These are phyloP conservation scores for Sylvilagus bachmani DNA, from an alignment of 2,113 vertebrate genomes.

Conservation along the genomic window DNA sequence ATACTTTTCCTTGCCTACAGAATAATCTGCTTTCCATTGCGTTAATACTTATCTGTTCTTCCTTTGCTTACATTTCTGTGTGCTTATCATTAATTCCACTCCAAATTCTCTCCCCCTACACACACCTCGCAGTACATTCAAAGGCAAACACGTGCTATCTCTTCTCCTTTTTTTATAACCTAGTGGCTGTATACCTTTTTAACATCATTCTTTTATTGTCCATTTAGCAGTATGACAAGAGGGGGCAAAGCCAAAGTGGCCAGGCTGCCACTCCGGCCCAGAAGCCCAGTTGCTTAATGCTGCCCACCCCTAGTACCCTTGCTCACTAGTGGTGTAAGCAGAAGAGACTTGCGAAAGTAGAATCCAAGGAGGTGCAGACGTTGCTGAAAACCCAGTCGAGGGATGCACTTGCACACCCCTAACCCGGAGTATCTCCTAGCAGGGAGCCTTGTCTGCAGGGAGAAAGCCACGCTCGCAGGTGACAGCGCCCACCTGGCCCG, in stretches of 20 bases:
- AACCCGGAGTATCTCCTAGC: not conserved
- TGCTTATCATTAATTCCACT: not conserved
- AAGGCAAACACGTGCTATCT: not conserved
- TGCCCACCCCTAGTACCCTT: not conserved
- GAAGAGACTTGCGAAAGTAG: not conserved
- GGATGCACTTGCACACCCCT: not conserved
- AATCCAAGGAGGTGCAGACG: not conserved
- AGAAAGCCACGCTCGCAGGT: not conserved
- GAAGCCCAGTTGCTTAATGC: not conserved
- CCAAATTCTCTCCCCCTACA: not conserved
- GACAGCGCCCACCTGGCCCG: rapidly evolving
- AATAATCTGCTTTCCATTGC: conserved; percentile 6
- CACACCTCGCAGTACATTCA: not conserved
- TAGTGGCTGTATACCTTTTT: not conserved
- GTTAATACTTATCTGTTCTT: not conserved
- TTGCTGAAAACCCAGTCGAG: not conserved
- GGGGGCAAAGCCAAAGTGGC: not conserved
- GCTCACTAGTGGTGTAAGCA: too few species aligned
- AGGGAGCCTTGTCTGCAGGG: not conserved
- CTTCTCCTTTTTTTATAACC: not conserved
- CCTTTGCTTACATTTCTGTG: not conserved
- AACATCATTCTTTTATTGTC: not conserved
- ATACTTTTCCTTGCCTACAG: not conserved
- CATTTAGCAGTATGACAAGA: not conserved
- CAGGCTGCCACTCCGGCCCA: not conserved